Evolutionary conservation across 2,888 invertebrate genomes (phyloP), one percentile per base, ranked within the genome.

Genomic region (Pantelozetes paolii): DNA sequence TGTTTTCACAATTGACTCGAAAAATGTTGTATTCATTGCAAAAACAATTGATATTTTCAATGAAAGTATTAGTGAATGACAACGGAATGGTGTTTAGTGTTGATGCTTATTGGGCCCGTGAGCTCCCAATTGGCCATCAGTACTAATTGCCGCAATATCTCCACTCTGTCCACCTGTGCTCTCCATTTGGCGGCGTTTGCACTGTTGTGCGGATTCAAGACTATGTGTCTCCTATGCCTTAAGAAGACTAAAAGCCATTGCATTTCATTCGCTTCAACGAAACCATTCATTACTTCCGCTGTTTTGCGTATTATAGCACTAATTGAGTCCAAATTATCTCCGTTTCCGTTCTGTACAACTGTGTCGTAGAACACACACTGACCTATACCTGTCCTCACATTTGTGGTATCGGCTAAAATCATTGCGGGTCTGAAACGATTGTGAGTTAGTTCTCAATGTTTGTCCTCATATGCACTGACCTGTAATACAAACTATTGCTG

Each of bases 301-400:
- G 73, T 73, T 13, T 42, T 15, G 9, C 28, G 69, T 1, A 73
- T 36, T n/a, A 73, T 73, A 26, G 67, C 69, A 15, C 23, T 36
- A 8, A 73, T 40, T 20, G 73, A 73, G 50, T 73, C 73, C 36
- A 18, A 15, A 45, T 73, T 69, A 70, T 73, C 67, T 9, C 73
- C 73, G 30, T 69, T 50, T 42, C 73, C 73, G 36, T 73, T 67
- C 50, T 73, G 73, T 5, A 73, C 48, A 69, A 73, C 48, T n/a
- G 69, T 69, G 36, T 73, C 73, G 40, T 73, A 73, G 20, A 73
- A 73, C 3, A 50, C 42, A 36, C 73, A 73, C 45, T 30, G n/a
- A 32, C 73, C 73, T 50, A 73, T 54, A 1, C 23, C 11, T 23
- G 73, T 69, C n/a, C 23, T 50, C 45, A 73, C 67, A 18, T 36